Percentiles rank a stretch among this genome's conserved stretches.
Evolutionary conservation across 2,888 invertebrate genomes (phyloP).

Genomic region (Norana najaformis): DNA sequence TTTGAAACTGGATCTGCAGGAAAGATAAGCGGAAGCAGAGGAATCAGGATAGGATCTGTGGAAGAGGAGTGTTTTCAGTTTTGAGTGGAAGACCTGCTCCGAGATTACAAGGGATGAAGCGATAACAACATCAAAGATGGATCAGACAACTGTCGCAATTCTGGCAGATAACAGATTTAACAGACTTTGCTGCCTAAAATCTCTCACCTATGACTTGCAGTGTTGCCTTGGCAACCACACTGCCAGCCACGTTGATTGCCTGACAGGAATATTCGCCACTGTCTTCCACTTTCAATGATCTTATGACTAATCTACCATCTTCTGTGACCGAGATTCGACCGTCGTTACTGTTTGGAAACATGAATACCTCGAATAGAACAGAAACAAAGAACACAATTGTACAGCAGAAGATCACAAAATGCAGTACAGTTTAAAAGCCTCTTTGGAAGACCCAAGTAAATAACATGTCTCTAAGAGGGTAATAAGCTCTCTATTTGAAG

Average conservation of each 20-base stretch:
- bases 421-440: not conserved
- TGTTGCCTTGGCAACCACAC: conserved; percentile 53
- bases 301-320: conserved; percentile 56
- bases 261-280: conserved; percentile 45
- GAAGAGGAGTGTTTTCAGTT: too few relatives aligned
- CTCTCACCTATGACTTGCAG: conserved; percentile 54
- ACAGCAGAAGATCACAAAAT: not conserved
- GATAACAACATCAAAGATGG: too few relatives aligned
- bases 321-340: conserved; percentile 85
- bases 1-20: too few relatives aligned
- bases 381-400: conserved; percentile 16
- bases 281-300: conserved; percentile 41
- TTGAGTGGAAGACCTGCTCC: too few relatives aligned
- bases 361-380: conserved; percentile 62
- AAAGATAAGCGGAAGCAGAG: too few relatives aligned
- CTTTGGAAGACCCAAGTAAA: not conserved
- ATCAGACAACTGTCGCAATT: too few relatives aligned
- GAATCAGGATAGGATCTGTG: too few relatives aligned
- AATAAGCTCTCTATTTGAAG: too few relatives aligned
- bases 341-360: conserved; percentile 49
- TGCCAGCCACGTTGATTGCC: conserved; percentile 67
- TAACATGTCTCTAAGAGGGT: too few relatives aligned
- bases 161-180: too few relatives aligned
- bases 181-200: not conserved
- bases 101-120: too few relatives aligned